phyloP scores from a whole-genome alignment of 2,113 vertebrate species.

The Microcebus griseorufus region DNA sequence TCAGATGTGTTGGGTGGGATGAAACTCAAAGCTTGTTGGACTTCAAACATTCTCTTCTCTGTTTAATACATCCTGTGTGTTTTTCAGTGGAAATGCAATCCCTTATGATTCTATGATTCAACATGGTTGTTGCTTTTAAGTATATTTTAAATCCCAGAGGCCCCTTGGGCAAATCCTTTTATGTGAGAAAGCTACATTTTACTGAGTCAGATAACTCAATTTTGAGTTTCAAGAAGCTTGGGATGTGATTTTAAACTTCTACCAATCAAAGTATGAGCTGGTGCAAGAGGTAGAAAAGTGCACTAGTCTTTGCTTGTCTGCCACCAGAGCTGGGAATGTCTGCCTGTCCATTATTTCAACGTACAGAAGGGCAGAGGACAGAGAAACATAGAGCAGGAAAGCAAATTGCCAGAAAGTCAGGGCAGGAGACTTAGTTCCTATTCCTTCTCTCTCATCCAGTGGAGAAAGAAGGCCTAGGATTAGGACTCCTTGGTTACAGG shows the following conservation, averaged over 20 bases:
- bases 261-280: slow-evolving; percentile 17
- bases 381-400: background rate
- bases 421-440: background rate
- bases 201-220: slow-evolving; percentile 63
- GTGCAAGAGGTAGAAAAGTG: slow-evolving; percentile 8
- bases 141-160: slow-evolving; percentile 68
- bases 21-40: slow-evolving; percentile 52
- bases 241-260: slow-evolving; percentile 57
- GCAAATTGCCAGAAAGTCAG: background rate
- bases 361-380: background rate
- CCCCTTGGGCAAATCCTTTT: slow-evolving; percentile 66
- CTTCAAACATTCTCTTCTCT: slow-evolving; percentile 62
- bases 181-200: slow-evolving; percentile 66
- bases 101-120: slow-evolving; percentile 61
- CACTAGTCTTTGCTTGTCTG: slow-evolving; percentile 7
- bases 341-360: background rate
- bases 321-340: background rate
- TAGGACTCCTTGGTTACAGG: background rate
- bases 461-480: background rate
- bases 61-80: slow-evolving; percentile 64
- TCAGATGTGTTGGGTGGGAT: slow-evolving; percentile 60
- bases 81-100: slow-evolving; percentile 57
- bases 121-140: slow-evolving; percentile 74
- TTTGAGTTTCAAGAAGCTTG: slow-evolving; percentile 64
- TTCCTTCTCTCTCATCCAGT: background rate